Evolutionary conservation across 2,113 vertebrate genomes (phyloP).

Genomic region (Zootoca vivipara): DNA sequence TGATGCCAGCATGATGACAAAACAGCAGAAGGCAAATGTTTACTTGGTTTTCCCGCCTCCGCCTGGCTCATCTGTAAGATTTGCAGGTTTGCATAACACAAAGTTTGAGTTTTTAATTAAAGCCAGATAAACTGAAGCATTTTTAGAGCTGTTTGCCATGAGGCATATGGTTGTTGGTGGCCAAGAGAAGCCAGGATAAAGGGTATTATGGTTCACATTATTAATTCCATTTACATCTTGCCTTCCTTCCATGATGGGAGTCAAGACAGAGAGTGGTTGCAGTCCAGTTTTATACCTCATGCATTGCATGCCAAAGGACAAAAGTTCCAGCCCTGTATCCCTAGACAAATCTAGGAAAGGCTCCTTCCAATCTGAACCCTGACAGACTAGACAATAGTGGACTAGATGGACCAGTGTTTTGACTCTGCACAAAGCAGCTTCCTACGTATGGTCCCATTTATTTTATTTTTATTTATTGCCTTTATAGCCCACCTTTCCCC

Average conservation of each 20-base stretch:
- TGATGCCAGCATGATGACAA: not conserved
- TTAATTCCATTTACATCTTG: not conserved
- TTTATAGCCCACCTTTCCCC: too few relatives aligned
- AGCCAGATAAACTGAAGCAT: conserved; percentile 10
- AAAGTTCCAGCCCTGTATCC: not conserved
- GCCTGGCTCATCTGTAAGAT: not conserved
- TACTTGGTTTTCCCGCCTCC: not conserved
- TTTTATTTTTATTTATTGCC: too few relatives aligned
- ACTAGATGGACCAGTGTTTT: not conserved
- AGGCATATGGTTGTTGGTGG: not conserved
- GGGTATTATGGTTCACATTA: not conserved
- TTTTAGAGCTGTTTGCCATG: conserved; percentile 9
- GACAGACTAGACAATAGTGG: not conserved
- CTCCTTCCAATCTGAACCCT: not conserved
- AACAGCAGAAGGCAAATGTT: conserved; percentile 29
- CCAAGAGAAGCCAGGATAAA: not conserved
- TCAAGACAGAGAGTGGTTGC: too few relatives aligned
- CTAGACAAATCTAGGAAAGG: not conserved
- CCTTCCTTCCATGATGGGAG: not conserved
- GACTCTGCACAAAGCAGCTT: not conserved
- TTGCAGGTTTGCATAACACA: conserved; percentile 2
- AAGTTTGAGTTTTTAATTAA: conserved; percentile 32
- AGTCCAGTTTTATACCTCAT: not conserved
- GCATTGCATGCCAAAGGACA: not conserved
- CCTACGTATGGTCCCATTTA: not conserved